phyloP scores from a whole-genome alignment of 2,888 invertebrate genomes.

The Candidula unifasciata region DNA sequence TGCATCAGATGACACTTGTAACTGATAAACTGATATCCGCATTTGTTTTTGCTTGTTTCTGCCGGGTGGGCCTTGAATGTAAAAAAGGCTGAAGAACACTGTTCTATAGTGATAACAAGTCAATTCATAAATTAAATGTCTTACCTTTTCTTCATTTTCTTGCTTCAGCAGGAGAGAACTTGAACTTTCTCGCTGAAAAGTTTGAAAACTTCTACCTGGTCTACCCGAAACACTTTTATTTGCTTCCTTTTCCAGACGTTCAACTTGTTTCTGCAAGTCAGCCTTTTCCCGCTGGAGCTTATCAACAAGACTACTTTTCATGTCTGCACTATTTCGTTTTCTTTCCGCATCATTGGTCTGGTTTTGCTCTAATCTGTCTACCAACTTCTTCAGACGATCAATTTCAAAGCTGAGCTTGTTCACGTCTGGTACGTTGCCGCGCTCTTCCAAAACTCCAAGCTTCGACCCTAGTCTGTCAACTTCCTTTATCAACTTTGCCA shows the following conservation, averaged over 20 bases:
- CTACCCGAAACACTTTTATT: conserved; percentile 29
- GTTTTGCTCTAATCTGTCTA: conserved; percentile 59
- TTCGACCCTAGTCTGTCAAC: conserved; percentile 29
- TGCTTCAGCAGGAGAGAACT: conserved; percentile 77
- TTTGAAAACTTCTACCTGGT: conserved; percentile 30
- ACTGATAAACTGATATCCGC: no score
- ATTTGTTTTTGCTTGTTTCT: no score
- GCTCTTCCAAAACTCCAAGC: background rate
- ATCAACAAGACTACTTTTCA: conserved; percentile 51
- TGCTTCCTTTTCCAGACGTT: conserved; percentile 57
- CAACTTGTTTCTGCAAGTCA: conserved; percentile 58
- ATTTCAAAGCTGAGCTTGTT: conserved; percentile 38
- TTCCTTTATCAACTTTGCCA: conserved; percentile 32
- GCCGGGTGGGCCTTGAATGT: no score
- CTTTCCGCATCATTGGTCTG: background rate
- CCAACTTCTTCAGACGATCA: conserved; percentile 57
- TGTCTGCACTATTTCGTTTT: conserved; percentile 44
- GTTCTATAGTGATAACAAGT: background rate
- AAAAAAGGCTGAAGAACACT: background rate
- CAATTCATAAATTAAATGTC: background rate
- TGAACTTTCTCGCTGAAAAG: conserved; percentile 51
- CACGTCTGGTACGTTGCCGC: background rate
- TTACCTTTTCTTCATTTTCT: conserved; percentile 74
- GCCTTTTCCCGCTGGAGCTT: conserved; percentile 58
- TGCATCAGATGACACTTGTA: no score